Percentiles rank a stretch among this genome's conserved stretches.
Evolutionary conservation across 1,140 invertebrate species (phyloP).

Genomic region (Thaumetopoea pityocampa): DNA sequence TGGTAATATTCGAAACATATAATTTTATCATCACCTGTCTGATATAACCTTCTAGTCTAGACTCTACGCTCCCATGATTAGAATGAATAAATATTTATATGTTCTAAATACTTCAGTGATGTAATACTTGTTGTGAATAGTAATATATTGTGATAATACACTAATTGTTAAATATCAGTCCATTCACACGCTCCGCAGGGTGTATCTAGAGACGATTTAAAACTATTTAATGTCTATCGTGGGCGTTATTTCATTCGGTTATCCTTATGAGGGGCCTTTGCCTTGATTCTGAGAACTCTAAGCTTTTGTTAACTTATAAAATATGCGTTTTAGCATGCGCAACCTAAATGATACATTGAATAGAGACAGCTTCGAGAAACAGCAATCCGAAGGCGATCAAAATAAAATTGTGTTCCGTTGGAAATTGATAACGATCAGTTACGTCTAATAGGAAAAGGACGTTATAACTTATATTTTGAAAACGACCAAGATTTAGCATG

Average conservation of each 20-base stretch:
- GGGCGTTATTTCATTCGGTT: slow-evolving; percentile 24
- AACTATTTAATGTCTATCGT: slow-evolving; percentile 20
- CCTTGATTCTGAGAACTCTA: slow-evolving; percentile 22
- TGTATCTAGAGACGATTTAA: slow-evolving; percentile 11
- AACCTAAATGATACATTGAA: slow-evolving; percentile 14
- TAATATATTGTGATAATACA: too few species aligned
- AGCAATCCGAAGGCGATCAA: slow-evolving; percentile 27
- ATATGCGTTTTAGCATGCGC: slow-evolving; percentile 9
- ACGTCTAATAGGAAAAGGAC: not conserved
- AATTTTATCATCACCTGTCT: too few species aligned
- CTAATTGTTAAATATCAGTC: slow-evolving; percentile 12
- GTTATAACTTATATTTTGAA: slow-evolving; percentile 1
- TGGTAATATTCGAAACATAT: too few species aligned
- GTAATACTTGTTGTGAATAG: too few species aligned
- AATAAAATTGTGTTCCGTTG: slow-evolving; percentile 21
- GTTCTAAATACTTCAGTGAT: too few species aligned
- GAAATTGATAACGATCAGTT: slow-evolving; percentile 1
- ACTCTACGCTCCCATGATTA: too few species aligned
- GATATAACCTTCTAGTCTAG: too few species aligned
- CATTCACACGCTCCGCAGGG: slow-evolving; percentile 10
- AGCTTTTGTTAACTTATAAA: slow-evolving; percentile 12
- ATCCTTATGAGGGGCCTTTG: slow-evolving; percentile 27
- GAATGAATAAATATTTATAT: too few species aligned
- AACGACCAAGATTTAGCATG: not conserved
- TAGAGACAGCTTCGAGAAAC: slow-evolving; percentile 5